Percentiles rank a stretch among this genome's conserved stretches.
Evolutionary conservation across 2,113 vertebrate species (phyloP).

Genomic region (Calyptommatus sinebrachiatus): DNA sequence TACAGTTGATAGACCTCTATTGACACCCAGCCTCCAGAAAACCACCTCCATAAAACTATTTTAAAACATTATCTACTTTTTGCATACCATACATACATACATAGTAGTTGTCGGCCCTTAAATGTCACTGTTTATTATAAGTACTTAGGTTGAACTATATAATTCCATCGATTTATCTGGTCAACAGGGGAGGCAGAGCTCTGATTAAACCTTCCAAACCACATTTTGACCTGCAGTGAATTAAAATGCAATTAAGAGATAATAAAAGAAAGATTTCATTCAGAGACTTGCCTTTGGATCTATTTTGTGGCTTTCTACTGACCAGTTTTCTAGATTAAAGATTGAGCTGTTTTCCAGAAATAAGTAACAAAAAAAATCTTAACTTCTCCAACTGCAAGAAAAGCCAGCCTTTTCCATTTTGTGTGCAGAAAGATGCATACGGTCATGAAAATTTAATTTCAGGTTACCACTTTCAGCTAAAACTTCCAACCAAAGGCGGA

Average conservation of each 20-base stretch:
- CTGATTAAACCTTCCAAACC: no score
- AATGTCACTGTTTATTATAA: slow-evolving; percentile 51
- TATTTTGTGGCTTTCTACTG: no score
- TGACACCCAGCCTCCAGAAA: slow-evolving; percentile 34
- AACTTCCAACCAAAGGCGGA: no score
- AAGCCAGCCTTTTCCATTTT: background rate
- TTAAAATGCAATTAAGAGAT: no score
- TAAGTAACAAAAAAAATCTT: no score
- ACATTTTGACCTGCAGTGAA: no score
- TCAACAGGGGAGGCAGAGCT: background rate
- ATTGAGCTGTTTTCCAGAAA: background rate
- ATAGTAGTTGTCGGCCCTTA: slow-evolving; percentile 42
- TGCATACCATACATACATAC: slow-evolving; percentile 37
- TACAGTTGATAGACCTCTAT: slow-evolving; percentile 42
- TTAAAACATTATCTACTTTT: slow-evolving; percentile 46
- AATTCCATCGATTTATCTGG: slow-evolving; percentile 35
- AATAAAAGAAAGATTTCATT: no score
- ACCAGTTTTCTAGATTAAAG: background rate
- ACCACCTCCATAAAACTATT: slow-evolving; percentile 45
- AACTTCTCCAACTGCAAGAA: background rate
- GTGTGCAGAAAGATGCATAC: background rate
- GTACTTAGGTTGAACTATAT: slow-evolving; percentile 23
- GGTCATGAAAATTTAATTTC: background rate
- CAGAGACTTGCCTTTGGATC: no score
- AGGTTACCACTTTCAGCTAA: background rate